Conservation (phyloP, 2,797 vertebrate species). For the Enteromius fasciolatus region DNA sequence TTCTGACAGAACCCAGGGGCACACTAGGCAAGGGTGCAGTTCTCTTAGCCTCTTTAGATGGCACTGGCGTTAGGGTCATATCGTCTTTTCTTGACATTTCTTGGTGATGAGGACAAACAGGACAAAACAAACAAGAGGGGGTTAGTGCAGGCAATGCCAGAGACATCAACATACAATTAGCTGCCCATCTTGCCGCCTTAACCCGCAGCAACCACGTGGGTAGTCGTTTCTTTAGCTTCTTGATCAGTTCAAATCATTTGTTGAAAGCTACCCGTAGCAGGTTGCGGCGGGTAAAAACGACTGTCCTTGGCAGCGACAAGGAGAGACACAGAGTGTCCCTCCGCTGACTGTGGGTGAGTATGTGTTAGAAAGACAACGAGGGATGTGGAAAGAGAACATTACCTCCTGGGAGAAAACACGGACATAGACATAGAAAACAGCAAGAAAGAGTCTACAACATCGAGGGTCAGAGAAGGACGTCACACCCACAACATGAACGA, state of each 20-base stretch:
- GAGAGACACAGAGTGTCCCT: conserved; percentile 50
- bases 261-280: background rate
- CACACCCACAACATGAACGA: conserved; percentile 65
- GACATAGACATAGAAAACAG: conserved; percentile 59
- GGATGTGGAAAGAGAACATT: conserved; percentile 60
- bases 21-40: conserved; percentile 67
- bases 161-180: conserved; percentile 50
- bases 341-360: conserved; percentile 51
- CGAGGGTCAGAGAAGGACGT: conserved; percentile 61
- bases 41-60: conserved; percentile 76
- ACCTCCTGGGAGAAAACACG: conserved; percentile 59
- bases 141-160: conserved; percentile 59
- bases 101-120: conserved; percentile 68
- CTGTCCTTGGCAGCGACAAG: conserved; percentile 40
- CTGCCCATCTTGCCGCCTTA: conserved; percentile 46
- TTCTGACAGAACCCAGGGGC: conserved; percentile 64
- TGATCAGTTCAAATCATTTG: background rate
- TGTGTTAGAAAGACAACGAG: conserved; percentile 59
- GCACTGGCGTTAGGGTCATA: conserved; percentile 84
- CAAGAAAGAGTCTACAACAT: conserved; percentile 63
- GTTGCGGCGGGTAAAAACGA: conserved; percentile 54
- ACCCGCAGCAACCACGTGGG: conserved; percentile 49
- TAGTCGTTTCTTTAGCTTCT: no score
- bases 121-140: conserved; percentile 64
- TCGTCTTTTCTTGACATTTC: conserved; percentile 92